A percentile compares a stretch with the other conserved stretches of the same genome.
These are phyloP conservation scores for Drosophila tripunctata DNA, from an alignment of 2,888 invertebrate species.

Conservation along the genomic window DNA sequence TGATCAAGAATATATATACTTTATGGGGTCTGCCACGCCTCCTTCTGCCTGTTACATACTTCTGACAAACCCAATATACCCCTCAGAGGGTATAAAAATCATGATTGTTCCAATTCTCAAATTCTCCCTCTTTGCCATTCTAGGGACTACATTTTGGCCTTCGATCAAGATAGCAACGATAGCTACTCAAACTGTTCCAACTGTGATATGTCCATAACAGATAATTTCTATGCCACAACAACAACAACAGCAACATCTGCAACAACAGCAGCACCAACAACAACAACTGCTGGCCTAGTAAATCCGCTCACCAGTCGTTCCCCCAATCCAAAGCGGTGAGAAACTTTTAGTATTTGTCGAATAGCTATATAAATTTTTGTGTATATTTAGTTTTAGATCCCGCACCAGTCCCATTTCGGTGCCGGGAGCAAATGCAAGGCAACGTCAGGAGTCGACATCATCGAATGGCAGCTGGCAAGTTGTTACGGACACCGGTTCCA, in stretches of 20 bases:
- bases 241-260: conserved; percentile 35
- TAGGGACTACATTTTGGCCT: conserved; percentile 79
- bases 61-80: too few species aligned
- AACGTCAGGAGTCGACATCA: conserved; percentile 86
- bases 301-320: conserved; percentile 81
- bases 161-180: conserved; percentile 83
- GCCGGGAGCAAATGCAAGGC: conserved; percentile 85
- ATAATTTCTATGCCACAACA: conserved; percentile 77
- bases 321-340: conserved; percentile 82
- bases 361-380: background rate
- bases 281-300: conserved; percentile 38
- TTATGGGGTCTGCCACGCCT: too few species aligned
- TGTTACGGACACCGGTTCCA: conserved; percentile 88
- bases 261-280: conserved; percentile 25
- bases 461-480: conserved; percentile 89
- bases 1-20: too few species aligned
- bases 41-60: too few species aligned
- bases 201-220: conserved; percentile 83
- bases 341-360: background rate
- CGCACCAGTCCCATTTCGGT: conserved; percentile 88
- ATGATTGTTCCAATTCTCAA: too few species aligned
- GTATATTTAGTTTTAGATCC: conserved; percentile 49
- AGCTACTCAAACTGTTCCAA: conserved; percentile 83
- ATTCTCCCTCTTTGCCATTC: too few species aligned
- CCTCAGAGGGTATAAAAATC: too few species aligned